phyloP scores from a whole-genome alignment of 2,888 invertebrate genomes.

The Trichopria drosophilae region DNA sequence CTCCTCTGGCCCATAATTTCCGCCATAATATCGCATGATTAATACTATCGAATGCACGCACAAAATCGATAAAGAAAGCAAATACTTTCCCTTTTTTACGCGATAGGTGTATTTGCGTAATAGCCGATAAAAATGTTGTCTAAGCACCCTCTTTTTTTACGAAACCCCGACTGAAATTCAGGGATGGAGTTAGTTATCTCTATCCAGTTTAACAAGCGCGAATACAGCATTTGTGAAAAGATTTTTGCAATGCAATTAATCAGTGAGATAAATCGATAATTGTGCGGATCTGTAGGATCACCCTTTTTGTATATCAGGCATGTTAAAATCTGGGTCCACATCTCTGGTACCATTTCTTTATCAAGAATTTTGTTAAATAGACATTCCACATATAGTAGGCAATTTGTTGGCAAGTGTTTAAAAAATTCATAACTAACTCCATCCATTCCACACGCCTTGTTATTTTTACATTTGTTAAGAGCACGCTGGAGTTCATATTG shows the following conservation, averaged over 20 bases:
- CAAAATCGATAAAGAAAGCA: neutral
- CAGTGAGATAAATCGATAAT: too few species aligned
- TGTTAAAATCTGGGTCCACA: neutral
- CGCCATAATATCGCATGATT: neutral
- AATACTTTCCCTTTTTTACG: neutral
- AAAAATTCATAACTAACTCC: constrained; percentile 2
- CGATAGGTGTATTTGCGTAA: neutral
- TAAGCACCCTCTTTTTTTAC: neutral
- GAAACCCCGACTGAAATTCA: neutral
- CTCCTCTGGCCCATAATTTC: neutral
- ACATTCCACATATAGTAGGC: neutral
- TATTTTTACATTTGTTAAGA: too few species aligned
- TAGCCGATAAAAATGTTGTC: neutral
- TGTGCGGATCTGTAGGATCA: too few species aligned
- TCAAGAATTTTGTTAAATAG: constrained; percentile 2
- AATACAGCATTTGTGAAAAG: too few species aligned
- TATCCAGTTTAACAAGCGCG: neutral
- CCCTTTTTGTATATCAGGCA: neutral
- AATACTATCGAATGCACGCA: neutral
- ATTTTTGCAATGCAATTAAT: too few species aligned
- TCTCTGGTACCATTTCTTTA: neutral
- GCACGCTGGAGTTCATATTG: too few species aligned
- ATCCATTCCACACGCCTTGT: neutral
- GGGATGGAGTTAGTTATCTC: neutral
- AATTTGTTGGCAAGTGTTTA: neutral